phyloP scores from a whole-genome alignment of 2,888 invertebrate species.

The Lydus trimaculatus region DNA sequence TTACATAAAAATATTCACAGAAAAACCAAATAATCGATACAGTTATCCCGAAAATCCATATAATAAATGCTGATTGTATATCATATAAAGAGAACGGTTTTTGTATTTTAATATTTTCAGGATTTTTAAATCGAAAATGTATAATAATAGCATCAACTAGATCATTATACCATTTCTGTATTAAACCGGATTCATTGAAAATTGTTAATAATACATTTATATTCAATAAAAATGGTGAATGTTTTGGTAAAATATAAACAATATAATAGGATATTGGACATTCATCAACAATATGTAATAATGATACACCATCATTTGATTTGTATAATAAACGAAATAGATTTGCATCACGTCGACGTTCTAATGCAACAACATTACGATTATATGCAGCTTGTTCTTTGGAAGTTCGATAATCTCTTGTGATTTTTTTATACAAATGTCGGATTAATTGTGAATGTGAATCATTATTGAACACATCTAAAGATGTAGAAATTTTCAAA shows the following conservation, averaged over 20 bases:
- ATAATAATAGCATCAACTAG: constrained; percentile 42
- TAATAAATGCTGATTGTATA: constrained; percentile 34
- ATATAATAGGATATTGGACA: constrained; percentile 60
- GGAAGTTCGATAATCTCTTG: constrained; percentile 21
- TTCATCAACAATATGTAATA: constrained; percentile 60
- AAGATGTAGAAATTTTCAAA: constrained; percentile 53
- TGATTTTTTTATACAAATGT: constrained; percentile 11
- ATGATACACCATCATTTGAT: constrained; percentile 49
- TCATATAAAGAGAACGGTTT: constrained; percentile 34
- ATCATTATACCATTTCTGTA: constrained; percentile 57
- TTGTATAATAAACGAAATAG: constrained; percentile 51
- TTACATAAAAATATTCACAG: neutral
- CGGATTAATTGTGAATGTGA: constrained; percentile 20
- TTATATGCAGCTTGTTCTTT: constrained; percentile 38
- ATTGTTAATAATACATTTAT: constrained; percentile 54
- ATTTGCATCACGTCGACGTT: constrained; percentile 54
- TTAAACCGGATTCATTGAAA: constrained; percentile 57
- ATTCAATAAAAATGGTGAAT: constrained; percentile 57
- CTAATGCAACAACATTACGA: constrained; percentile 48
- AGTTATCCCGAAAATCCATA: constrained; percentile 30
- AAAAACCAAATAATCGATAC: constrained; percentile 27
- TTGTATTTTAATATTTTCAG: neutral
- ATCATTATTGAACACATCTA: constrained; percentile 45
- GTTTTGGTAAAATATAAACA: constrained; percentile 59
- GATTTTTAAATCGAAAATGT: constrained; percentile 12